Percentiles rank a stretch among this genome's conserved stretches.
These are phyloP conservation scores for Uropetala carovei DNA, from an alignment of 2,888 invertebrate genomes.

Conservation along the genomic window DNA sequence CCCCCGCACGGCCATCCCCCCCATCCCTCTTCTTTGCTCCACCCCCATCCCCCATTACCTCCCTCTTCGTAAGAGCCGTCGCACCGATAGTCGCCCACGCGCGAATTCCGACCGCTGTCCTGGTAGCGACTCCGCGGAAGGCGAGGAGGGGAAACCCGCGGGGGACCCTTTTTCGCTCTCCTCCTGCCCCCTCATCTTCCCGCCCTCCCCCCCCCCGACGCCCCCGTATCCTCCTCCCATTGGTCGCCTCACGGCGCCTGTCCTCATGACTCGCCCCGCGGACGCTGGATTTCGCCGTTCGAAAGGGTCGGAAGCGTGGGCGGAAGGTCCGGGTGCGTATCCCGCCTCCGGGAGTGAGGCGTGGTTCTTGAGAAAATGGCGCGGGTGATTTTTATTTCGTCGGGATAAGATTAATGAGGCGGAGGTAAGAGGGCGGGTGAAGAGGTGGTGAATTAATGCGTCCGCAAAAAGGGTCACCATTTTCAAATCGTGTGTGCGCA, in stretches of 20 bases:
- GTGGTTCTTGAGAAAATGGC: background rate
- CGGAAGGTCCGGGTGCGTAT: background rate
- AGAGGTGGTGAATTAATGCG: background rate
- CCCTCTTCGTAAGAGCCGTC: background rate
- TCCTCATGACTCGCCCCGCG: slow-evolving; percentile 46
- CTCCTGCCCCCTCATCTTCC: background rate
- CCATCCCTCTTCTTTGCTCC: background rate
- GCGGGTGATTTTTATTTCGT: background rate
- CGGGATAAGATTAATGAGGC: background rate
- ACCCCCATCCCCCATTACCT: background rate
- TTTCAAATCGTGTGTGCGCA: background rate
- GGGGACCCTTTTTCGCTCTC: background rate
- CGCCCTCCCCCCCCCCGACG: background rate
- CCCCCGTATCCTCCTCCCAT: background rate
- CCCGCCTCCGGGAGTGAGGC: background rate
- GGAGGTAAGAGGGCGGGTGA: background rate
- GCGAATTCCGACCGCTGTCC: background rate
- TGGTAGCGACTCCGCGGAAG: background rate
- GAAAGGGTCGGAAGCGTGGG: background rate
- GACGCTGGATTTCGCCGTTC: background rate
- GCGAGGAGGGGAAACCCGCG: background rate
- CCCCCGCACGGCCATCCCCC: slow-evolving; percentile 1
- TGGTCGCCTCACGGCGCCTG: slow-evolving; percentile 45
- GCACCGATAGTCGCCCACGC: background rate
- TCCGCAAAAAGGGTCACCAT: background rate